Percentiles rank a stretch among this genome's conserved stretches.
These are phyloP conservation scores for Trachelus troglodyta DNA, from an alignment of 2,888 invertebrate genomes.

Conservation along the genomic window DNA sequence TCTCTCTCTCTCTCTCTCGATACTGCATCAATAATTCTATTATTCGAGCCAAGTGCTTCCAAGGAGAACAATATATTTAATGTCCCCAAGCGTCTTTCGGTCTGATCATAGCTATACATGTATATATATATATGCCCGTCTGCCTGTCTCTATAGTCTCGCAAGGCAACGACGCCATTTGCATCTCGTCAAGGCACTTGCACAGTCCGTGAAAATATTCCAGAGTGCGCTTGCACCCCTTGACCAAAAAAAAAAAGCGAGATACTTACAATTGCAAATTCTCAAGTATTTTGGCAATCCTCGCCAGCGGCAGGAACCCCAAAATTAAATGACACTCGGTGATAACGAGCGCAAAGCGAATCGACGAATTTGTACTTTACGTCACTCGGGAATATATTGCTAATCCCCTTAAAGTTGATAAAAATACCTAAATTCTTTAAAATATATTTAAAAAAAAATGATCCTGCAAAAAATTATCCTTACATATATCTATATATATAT, in stretches of 20 bases:
- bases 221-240: neutral
- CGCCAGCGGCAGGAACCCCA: neutral
- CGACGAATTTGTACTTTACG: too few species aligned
- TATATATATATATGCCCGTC: neutral
- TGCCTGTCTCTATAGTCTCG: slow-evolving; percentile 9
- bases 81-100: neutral
- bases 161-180: neutral
- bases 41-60: slow-evolving; percentile 12
- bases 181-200: neutral
- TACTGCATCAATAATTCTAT: slow-evolving; percentile 14
- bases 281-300: neutral
- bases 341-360: slow-evolving; percentile 4
- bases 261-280: neutral
- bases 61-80: slow-evolving; percentile 2
- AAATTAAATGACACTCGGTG: slow-evolving; percentile 8
- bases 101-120: neutral
- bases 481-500: too few species aligned
- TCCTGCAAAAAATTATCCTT: too few species aligned
- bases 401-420: neutral
- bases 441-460: too few species aligned
- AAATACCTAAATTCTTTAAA: neutral
- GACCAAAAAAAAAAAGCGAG: neutral
- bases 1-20: neutral
- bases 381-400: too few species aligned
- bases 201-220: neutral